These are phyloP conservation scores for Drosophila guanche DNA, from an alignment of 1,140 invertebrate genomes.

Conservation along the genomic window DNA sequence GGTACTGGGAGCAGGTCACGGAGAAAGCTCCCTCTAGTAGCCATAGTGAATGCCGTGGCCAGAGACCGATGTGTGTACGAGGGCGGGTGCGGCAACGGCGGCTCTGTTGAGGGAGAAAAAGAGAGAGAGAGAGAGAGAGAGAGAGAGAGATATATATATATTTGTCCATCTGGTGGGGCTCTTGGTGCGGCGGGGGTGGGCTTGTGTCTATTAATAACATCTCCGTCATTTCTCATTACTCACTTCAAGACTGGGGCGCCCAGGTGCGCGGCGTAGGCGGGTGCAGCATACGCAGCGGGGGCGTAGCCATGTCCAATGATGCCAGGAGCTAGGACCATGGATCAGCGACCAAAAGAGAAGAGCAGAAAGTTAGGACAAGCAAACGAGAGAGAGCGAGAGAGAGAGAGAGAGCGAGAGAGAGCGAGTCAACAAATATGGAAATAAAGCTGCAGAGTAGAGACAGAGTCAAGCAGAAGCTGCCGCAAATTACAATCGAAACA, in stretches of 20 bases:
- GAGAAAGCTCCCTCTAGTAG: conserved; percentile 71
- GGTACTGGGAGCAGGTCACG: not conserved
- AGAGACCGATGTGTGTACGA: conserved; percentile 83
- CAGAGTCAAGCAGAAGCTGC: conserved; percentile 6
- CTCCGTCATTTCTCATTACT: conserved; percentile 43
- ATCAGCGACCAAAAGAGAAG: not conserved
- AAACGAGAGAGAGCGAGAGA: conserved; percentile 8
- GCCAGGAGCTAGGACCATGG: conserved; percentile 50
- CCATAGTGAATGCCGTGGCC: conserved; percentile 84
- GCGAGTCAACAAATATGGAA: not conserved
- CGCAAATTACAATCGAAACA: conserved; percentile 31
- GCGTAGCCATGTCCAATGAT: conserved; percentile 73
- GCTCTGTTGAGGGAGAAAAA: conserved; percentile 39
- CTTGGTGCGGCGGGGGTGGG: no score
- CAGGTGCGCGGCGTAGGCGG: conserved; percentile 66
- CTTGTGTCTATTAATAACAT: conserved; percentile 51
- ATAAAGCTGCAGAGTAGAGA: not conserved
- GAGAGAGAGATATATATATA: no score
- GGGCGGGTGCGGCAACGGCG: conserved; percentile 76
- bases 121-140: not conserved
- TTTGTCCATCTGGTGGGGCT: no score
- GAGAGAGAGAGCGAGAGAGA: no score
- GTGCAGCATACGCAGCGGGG: conserved; percentile 55
- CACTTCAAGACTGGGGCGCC: conserved; percentile 74
- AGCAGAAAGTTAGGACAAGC: conserved; percentile 28